Base-by-base conservation (phyloP, 2,797 vertebrate species). In the Delichon dasypus region DNA sequence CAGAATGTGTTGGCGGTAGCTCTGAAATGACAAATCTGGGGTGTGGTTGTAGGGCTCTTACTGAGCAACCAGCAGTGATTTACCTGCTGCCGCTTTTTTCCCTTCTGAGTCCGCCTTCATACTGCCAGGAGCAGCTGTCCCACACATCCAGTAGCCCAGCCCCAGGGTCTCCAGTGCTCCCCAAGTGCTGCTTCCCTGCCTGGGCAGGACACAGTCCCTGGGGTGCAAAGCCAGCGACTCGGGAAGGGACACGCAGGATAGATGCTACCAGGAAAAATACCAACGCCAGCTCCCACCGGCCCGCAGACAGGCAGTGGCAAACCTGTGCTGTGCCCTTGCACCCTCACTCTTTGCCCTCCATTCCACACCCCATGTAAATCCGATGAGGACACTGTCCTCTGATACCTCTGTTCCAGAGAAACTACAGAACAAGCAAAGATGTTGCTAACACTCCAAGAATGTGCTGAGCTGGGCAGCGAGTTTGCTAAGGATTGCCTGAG, bases 381-480 rank as follows among this genome's bases (percentile, higher is more conserved):
- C 64, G 68, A 90, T 76, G 86, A 90, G 78, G 86, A 94, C 90
- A 87, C 45, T 58, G 77, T 95, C 78, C 71, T 97, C 80, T 85
- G 86, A 87, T 74, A 92, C 26, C 80, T 79, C 78, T 85, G 53
- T 38, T 95, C 54, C 84, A 91, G 81, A 94, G 53, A 96, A 95
- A 82, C 61, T 82, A 95, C 80, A 87, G 32, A 90, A 94, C 94
- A 94, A 89, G 86, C 86, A 89, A 79, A 89, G 93, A 94, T 89
- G 96, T 90, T 95, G 88, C 86, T 97, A 95, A 96, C 67, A 15
- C 81, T 89, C 68, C 79, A 96, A 93, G 92, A 96, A 96, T 97
- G 95, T 95, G 96, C 95, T 97, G 94, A 97, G 86, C 75, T 90
- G 93, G 89, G 93, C 88, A 90, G 86, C 13, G n/a, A 89, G 84